Conservation (phyloP, 2,113 vertebrate species). For the Ploceus nigricollis region DNA sequence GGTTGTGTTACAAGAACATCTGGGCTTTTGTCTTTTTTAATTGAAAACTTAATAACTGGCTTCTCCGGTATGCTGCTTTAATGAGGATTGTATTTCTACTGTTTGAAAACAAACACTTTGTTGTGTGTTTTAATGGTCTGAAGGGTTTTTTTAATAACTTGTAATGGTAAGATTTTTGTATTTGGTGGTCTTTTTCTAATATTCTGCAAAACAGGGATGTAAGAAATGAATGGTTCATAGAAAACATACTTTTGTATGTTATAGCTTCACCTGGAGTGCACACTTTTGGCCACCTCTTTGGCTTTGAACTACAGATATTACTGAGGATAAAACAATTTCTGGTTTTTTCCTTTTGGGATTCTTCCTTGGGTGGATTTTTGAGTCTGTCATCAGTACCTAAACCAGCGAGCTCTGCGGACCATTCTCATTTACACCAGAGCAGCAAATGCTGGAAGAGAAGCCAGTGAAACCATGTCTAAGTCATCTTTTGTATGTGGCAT, state of each 20-base stretch:
- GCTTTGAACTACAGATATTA: not conserved
- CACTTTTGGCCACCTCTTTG: not conserved
- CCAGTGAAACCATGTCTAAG: not conserved
- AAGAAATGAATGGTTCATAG: not conserved
- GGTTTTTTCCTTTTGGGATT: not conserved
- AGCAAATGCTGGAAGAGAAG: not conserved
- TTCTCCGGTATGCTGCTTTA: constrained; percentile 10
- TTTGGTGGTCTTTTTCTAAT: constrained; percentile 34
- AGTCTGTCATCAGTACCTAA: not conserved
- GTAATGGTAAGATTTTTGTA: constrained; percentile 45
- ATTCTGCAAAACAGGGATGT: not conserved
- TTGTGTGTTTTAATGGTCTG: constrained; percentile 23
- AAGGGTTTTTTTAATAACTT: constrained; percentile 14
- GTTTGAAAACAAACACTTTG: constrained; percentile 36
- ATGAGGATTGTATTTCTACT: constrained; percentile 54
- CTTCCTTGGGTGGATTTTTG: not conserved
- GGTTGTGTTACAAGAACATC: constrained; percentile 1
- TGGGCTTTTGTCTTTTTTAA: constrained; percentile 51
- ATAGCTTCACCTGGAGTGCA: not conserved
- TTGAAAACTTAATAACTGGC: constrained; percentile 11
- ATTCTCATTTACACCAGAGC: not conserved
- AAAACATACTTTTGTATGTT: not conserved
- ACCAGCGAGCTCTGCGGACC: not conserved
- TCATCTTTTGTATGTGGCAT: not conserved
- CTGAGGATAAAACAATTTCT: not conserved